Evolutionary conservation across 2,113 vertebrate species (phyloP).

Genomic region (Gnathonemus longibarbis): DNA sequence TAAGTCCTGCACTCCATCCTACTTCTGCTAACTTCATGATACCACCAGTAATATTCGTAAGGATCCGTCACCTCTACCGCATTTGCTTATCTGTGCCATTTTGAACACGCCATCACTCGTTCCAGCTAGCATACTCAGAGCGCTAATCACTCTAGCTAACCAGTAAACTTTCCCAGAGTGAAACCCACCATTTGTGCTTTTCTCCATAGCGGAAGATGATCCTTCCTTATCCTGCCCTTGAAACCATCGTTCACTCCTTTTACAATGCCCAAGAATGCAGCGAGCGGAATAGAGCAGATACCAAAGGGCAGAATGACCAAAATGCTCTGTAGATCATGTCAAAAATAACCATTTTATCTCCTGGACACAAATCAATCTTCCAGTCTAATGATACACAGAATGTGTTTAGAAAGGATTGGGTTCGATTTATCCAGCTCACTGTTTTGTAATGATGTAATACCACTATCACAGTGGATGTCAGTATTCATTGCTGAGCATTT

Average conservation of each 20-base stretch:
- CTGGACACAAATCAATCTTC: neutral
- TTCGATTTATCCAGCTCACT: neutral
- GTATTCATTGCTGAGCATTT: neutral
- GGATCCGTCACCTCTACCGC: neutral
- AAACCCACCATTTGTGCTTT: neutral
- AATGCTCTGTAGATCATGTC: neutral
- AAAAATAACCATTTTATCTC: neutral
- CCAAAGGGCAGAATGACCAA: slow-evolving; percentile 17
- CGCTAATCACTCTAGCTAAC: neutral
- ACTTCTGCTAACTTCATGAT: neutral
- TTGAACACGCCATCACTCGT: neutral
- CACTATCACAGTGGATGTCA: neutral
- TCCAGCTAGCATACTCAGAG: neutral
- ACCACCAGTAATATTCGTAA: neutral
- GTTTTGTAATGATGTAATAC: neutral
- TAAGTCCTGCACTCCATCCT: slow-evolving; percentile 29
- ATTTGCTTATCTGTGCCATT: neutral
- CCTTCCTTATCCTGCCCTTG: slow-evolving; percentile 56
- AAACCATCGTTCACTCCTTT: slow-evolving; percentile 54
- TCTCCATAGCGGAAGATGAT: slow-evolving; percentile 49
- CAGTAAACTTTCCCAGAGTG: neutral
- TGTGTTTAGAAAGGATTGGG: neutral
- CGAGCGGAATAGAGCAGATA: slow-evolving; percentile 35
- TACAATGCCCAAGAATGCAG: slow-evolving; percentile 49
- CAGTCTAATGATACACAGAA: neutral